Evolutionary conservation across 2,888 invertebrate genomes (phyloP), one percentile per base, ranked within the genome.

Genomic region (Morpho helenor): DNA sequence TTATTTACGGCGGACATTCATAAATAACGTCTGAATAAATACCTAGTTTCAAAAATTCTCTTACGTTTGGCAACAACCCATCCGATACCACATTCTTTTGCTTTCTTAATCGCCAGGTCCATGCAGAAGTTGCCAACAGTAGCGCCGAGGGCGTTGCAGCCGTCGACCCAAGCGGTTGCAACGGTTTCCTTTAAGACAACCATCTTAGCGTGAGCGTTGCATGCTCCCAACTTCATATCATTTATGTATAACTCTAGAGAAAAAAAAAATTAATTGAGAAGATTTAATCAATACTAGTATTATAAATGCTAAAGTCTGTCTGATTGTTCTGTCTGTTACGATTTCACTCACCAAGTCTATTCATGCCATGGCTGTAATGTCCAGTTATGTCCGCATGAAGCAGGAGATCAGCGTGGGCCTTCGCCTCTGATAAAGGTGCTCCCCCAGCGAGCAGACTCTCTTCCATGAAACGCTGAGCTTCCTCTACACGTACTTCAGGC

Each of bases 301-400:
- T 31, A 31, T 31, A 31, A 31, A 5, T 31, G 5, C 31, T 3
- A 31, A 31, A 31, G 31, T 31, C 3, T 31, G 31, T 31, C 31
- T 31, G 7, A 5, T 8, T 40, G 7, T 47, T 9, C 0, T 47
- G n/a, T 8, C 8, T 2, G 47, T 47, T 22, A 22, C 22, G 22
- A 22, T 7, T 7, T 7, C 8, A 59, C 77, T 83, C 77, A 94
- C 94, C 93, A 52, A 96, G 82, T 73, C 97, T 91, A 75, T 97
- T 97, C 73, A 97, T 91, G 7, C 97, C 97, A 79, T 97, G 97
- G 69, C 96, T 97, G 73, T 93, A 96, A 74, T 97, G 97, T 0
- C 97, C 97, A 9, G 95, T 91, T 66, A 93, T 91, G 76, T 97
- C 97, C 4, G 97, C 96, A 42, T 93, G 93, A 57, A 94, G 87